Evolutionary conservation across 1,140 invertebrate species (phyloP), one percentile per base, ranked within the genome.

Genomic region (Trachymyrmex septentrionalis): DNA sequence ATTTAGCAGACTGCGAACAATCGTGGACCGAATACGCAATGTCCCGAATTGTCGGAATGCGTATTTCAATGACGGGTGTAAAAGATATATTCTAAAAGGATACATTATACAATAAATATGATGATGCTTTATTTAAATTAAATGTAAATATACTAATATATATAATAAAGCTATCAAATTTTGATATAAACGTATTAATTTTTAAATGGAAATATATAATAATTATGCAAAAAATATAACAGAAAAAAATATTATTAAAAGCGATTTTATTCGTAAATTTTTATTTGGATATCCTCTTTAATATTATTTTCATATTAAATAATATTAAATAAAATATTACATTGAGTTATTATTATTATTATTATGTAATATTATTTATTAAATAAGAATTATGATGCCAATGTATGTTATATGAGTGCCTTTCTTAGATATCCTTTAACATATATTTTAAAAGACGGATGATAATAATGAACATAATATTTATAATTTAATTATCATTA

Each of bases 1-100:
- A 84, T 84, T 84, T 84, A 75, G 57, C 38, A 24, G 55, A 50
- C 38, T 61, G 38, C 24, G 69, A 84, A 14, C 27, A 61, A 14
- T 30, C 57, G 21, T 9, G 57, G 14, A 4, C 34, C 34, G 21
- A 55, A 57, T 53, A 67, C 77, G 48, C 16, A 67, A 27, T 30
- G 67, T 59, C 30, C n/a, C 10, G 30, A 80, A 81, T 21, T 1
- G 24, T 30, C 24, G n/a, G 48, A 24, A 76, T 76, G 55, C 77
- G n/a, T 64, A 16, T 24, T 24, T 10, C 48, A n/a, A 48, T 34
- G 48, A 69, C 10, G 16, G 14, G 16, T 30, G 24, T 10, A 27
- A 14, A 16, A 30, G 19, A n/a, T 27, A 44, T 9, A n/a, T 30
- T 3, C 27, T 53, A 4, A 7, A 57, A 44, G 10, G 2, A 14